Evolutionary conservation across 2,113 vertebrate species (phyloP), one percentile per base, ranked within the genome.

Genomic region (Hirundichthys speculiger): DNA sequence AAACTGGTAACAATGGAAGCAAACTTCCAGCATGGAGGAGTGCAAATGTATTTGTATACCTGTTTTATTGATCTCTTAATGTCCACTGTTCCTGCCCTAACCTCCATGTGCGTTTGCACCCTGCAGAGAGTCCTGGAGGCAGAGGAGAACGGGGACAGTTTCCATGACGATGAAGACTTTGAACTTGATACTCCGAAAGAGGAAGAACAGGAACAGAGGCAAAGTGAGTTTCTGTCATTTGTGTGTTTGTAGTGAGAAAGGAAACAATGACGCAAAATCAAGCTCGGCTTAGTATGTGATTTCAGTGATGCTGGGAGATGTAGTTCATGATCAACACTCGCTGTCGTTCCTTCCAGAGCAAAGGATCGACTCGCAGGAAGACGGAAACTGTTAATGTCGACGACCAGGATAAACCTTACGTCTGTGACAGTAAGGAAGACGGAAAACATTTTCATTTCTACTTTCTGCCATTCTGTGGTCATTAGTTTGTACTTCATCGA

Each of bases 351-450:
- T 52, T 88, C 52, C 90, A 99, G 97, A 95, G 93, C 88, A 94
- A 95, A 75, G 94, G 95, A 63, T 95, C 95, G 40, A 94, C 93
- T 66, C 96, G 96, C 70, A 94, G 94, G 88, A 95, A 93, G 85
- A 93, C 94, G 3, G 96, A 98, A 42, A 90, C 95, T 1, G 90
- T 93, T 64, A 93, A 92, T 73, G 89, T 78, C 21, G 97, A 98
- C 20, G 97, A 99, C 79, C 95, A 96, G 27, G 97, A 99, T 87
- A 99, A 98, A 88, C 97, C 97, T 74, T 99, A 98, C 88, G 95
- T 98, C 92, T 99, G 97, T 89, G 97, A 99, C 93, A 99, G 97
- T 99, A 95, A 96, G 96, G 22, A 24, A 18, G 27, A 24, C 50
- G 19, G 43, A 41, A 27, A 2, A 12, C 20, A 1, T 12, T 0